Evolutionary conservation across 2,888 invertebrate genomes (phyloP).

Genomic region (Apoda limacodes): DNA sequence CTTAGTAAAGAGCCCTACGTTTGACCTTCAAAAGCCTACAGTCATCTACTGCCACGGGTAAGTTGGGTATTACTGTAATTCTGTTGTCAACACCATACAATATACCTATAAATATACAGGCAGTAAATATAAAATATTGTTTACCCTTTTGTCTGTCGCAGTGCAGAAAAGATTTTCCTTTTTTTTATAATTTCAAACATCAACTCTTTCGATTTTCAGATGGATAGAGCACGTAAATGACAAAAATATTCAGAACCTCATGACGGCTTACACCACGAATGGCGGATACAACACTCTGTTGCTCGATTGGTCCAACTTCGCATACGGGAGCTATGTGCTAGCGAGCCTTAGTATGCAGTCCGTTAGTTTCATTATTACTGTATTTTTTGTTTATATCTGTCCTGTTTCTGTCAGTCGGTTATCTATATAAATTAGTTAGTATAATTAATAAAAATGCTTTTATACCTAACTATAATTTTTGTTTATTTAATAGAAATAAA

Average conservation of each 20-base stretch:
- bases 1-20: slow-evolving; percentile 25
- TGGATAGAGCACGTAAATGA: slow-evolving; percentile 42
- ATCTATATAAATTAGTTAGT: no score
- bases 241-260: slow-evolving; percentile 34
- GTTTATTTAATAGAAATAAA: no score
- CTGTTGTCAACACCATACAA: background rate
- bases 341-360: slow-evolving; percentile 26
- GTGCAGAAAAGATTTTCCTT: background rate
- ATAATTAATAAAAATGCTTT: no score
- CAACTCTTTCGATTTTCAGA: slow-evolving; percentile 23
- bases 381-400: no score
- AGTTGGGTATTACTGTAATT: slow-evolving; percentile 6
- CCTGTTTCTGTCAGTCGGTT: no score
- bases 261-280: slow-evolving; percentile 35
- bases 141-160: background rate
- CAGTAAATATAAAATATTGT: no score
- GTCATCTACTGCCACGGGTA: slow-evolving; percentile 53
- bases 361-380: slow-evolving; percentile 23
- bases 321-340: slow-evolving; percentile 39
- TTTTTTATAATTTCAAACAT: background rate
- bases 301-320: slow-evolving; percentile 55
- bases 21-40: slow-evolving; percentile 32
- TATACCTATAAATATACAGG: no score
- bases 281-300: slow-evolving; percentile 47
- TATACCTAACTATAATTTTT: no score